Base-by-base conservation (phyloP, 2,113 vertebrate species). In the Illadopsis cleaveri region DNA sequence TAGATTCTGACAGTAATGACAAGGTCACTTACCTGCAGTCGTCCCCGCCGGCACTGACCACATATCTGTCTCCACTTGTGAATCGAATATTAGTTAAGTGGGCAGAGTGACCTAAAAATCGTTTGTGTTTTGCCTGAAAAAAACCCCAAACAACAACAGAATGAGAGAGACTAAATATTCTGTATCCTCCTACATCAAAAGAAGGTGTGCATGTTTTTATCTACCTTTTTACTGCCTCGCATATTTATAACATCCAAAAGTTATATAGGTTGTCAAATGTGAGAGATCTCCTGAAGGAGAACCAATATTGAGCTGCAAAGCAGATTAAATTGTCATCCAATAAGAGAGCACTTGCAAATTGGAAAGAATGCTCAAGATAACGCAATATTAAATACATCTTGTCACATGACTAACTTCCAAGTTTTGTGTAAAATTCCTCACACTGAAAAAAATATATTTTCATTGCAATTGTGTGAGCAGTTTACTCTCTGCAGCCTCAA, bases 41-140 rank as follows among this genome's bases (percentile, higher is more conserved):
- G 8, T 99, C 99, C 50, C 99, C 99, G 82, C 99, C 99, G 6
- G 99, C 99, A n/a, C 99, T 99, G 65, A 99, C 94, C 12, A 99
- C 98, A 1, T 98, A 99, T 87, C 98, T 98, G 70, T 99, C 99
- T 62, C 99, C 99, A 60, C 98, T 99, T 40, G 99, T 99, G 97
- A 99, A 99, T 44, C 99, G 99, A 58, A 99, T 97, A 53, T 99
- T 99, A 24, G 99, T 99, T 98, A 99, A 96, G 64, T 99, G 99
- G 93, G 99, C 98, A 33, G 99, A 99, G 79, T 99, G 99, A 82
- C 99, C 99, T 93, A 99, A 97, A 98, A 99, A 99, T 76, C 99
- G 98, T 93, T 99, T 99, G 98, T 99, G 99, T 98, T 99, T 99
- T 97, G 99, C 99, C 99, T 99, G 96, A 37, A 94, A 73, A n/a